A percentile compares a stretch with the other conserved stretches of the same genome.
Evolutionary conservation across 1,140 invertebrate genomes (phyloP).

Genomic region (Drosophila arizonae): DNA sequence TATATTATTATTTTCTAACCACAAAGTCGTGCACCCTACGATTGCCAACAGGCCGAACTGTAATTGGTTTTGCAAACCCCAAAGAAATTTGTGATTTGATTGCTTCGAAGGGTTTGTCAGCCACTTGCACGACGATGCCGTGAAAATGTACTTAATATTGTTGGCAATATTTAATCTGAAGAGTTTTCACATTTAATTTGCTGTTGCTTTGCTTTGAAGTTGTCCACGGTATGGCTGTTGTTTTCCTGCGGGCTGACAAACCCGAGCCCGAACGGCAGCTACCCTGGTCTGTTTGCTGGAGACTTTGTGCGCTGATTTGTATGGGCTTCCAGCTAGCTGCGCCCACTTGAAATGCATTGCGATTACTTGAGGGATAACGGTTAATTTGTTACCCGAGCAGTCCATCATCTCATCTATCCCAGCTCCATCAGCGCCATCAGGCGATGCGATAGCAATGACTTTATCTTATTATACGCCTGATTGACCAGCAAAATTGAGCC

Average conservation of each 20-base stretch:
- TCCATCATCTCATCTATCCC: slow-evolving; percentile 18
- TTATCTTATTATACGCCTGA: slow-evolving; percentile 76
- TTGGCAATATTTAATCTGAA: slow-evolving; percentile 56
- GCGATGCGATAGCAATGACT: slow-evolving; percentile 52
- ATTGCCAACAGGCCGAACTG: neutral
- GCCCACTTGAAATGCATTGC: slow-evolving; percentile 68
- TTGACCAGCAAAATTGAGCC: slow-evolving; percentile 70
- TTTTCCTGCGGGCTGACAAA: slow-evolving; percentile 41
- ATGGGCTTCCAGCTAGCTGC: slow-evolving; percentile 18
- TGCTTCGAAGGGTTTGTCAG: slow-evolving; percentile 12
- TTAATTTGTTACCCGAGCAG: slow-evolving; percentile 38
- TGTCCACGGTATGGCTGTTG: slow-evolving; percentile 14
- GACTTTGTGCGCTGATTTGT: neutral
- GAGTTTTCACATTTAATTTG: slow-evolving; percentile 54
- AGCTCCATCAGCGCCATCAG: slow-evolving; percentile 25
- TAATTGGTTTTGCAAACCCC: slow-evolving; percentile 11
- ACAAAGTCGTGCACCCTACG: too few species aligned
- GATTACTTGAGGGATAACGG: slow-evolving; percentile 41
- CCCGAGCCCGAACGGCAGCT: slow-evolving; percentile 10
- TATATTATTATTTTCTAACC: too few species aligned
- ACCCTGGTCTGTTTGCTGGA: neutral
- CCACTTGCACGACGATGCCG: neutral
- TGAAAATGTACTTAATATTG: slow-evolving; percentile 13
- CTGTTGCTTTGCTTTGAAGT: slow-evolving; percentile 58
- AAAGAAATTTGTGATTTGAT: slow-evolving; percentile 7